Evolutionary conservation across 2,797 vertebrate genomes (phyloP).

Genomic region (Amniataba percoides): DNA sequence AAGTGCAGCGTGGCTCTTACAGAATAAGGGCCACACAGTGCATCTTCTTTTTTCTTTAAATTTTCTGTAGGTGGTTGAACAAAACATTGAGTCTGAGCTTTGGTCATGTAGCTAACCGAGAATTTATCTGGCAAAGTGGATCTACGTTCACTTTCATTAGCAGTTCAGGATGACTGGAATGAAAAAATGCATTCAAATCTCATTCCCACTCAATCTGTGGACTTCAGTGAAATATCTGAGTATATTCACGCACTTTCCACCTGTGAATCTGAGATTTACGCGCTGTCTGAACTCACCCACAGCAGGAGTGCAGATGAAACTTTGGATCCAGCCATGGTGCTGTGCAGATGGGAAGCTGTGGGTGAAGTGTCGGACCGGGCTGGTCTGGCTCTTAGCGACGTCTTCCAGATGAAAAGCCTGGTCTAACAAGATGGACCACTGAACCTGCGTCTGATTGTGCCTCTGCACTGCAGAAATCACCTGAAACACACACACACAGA

Average conservation of each 20-base stretch:
- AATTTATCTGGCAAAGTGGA: neutral
- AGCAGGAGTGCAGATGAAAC: constrained; percentile 88
- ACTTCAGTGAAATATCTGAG: neutral
- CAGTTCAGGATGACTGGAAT: neutral
- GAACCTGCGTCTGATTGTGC: constrained; percentile 90
- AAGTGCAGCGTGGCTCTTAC: neutral
- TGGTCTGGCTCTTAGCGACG: constrained; percentile 90
- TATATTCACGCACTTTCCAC: neutral
- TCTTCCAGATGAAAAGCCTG: constrained; percentile 93
- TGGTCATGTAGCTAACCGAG: neutral
- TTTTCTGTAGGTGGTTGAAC: neutral
- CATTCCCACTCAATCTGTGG: neutral
- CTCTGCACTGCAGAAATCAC: constrained; percentile 93
- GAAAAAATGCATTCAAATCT: neutral
- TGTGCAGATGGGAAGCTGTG: constrained; percentile 87
- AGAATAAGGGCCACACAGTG: neutral
- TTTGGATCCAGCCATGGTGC: constrained; percentile 82
- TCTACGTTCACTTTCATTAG: neutral
- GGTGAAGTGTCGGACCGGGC: constrained; percentile 85
- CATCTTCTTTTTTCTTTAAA: neutral
- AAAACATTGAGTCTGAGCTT: neutral
- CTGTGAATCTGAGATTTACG: neutral
- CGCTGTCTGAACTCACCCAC: constrained; percentile 84
- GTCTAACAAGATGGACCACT: constrained; percentile 92
- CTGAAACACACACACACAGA: constrained; percentile 72